Conservation (phyloP, 2,113 vertebrate genomes). For the Sterrhoptilus dennistouni region DNA sequence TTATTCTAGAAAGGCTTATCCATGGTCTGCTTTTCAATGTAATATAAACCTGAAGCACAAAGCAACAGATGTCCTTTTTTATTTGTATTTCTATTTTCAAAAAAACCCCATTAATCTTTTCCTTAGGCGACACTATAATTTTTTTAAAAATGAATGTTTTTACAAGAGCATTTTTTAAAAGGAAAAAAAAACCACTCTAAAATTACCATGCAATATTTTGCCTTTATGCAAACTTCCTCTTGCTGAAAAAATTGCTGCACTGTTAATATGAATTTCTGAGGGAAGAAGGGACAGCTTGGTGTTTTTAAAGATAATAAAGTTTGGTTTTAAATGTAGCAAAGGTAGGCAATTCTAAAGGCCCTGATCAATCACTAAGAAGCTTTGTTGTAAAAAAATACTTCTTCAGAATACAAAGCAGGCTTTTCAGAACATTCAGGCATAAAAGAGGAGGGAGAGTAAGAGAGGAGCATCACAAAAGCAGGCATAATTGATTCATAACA, state of each 20-base stretch:
- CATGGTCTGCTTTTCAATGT: background rate
- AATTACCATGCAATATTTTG: constrained; percentile 36
- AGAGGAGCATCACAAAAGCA: constrained; percentile 65
- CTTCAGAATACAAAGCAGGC: constrained; percentile 66
- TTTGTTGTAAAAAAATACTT: constrained; percentile 68
- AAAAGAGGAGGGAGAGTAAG: constrained; percentile 25
- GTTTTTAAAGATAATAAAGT: constrained; percentile 61
- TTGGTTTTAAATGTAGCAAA: constrained; percentile 65
- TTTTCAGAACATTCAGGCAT: constrained; percentile 58
- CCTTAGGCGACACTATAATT: background rate
- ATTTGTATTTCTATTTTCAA: constrained; percentile 54
- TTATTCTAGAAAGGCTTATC: constrained; percentile 10
- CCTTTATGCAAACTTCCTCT: constrained; percentile 37
- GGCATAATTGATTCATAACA: constrained; percentile 63
- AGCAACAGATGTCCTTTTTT: constrained; percentile 49
- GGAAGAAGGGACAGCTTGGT: constrained; percentile 27
- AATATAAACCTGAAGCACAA: constrained; percentile 42
- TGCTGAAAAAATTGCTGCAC: constrained; percentile 45
- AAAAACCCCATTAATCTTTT: constrained; percentile 36
- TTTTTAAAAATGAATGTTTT: background rate
- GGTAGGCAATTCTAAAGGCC: constrained; percentile 63
- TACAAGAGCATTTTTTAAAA: constrained; percentile 24
- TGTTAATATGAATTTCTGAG: constrained; percentile 36
- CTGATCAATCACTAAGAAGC: constrained; percentile 67
- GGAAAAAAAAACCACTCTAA: background rate